phyloP scores from a whole-genome alignment of 2,888 invertebrate genomes.

The Diaphora mendica region DNA sequence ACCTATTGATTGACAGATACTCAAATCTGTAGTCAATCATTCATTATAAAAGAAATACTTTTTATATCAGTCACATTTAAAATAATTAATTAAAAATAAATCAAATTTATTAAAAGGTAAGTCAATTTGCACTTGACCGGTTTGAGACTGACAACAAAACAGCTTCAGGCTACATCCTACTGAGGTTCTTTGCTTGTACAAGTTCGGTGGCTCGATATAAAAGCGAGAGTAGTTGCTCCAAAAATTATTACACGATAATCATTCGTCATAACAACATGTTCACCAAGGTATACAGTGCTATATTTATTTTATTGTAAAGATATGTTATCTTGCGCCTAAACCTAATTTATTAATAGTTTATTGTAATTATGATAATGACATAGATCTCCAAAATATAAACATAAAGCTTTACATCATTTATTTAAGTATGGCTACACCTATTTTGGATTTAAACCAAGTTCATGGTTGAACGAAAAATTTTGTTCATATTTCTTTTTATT shows the following conservation, averaged over 20 bases:
- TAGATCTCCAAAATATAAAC: no score
- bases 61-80: background rate
- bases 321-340: no score
- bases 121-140: slow-evolving; percentile 26
- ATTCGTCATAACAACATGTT: slow-evolving; percentile 77
- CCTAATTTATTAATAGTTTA: no score
- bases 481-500: background rate
- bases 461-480: background rate
- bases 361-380: no score
- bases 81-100: background rate
- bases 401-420: no score
- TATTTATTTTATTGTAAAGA: background rate
- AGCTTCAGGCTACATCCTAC: slow-evolving; percentile 45
- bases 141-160: slow-evolving; percentile 37
- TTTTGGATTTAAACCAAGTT: background rate
- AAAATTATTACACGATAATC: slow-evolving; percentile 74
- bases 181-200: slow-evolving; percentile 67
- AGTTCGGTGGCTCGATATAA: slow-evolving; percentile 72
- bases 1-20: no score
- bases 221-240: slow-evolving; percentile 73
- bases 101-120: background rate
- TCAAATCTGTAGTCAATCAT: background rate
- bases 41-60: no score
- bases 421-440: background rate
- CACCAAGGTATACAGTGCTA: slow-evolving; percentile 71